phyloP scores from a whole-genome alignment of 2,113 vertebrate species.

The Syngnathus typhle region DNA sequence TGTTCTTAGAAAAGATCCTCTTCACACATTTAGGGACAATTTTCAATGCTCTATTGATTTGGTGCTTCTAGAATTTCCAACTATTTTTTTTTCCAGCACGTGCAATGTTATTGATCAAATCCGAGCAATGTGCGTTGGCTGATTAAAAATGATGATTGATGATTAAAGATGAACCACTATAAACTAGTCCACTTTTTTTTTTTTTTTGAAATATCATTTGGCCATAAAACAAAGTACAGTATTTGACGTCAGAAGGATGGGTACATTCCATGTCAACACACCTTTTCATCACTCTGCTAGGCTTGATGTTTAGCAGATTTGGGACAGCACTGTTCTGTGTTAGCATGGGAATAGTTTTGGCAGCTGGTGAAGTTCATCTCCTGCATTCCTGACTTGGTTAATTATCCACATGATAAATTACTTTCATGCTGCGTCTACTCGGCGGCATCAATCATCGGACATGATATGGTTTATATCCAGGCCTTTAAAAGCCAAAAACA shows the following conservation, averaged over 20 bases:
- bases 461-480: background rate
- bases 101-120: no score
- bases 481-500: background rate
- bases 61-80: background rate
- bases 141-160: no score
- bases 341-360: slow-evolving; percentile 1
- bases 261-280: background rate
- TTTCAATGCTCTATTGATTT: background rate
- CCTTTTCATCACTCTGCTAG: background rate
- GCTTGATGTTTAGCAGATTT: background rate
- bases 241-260: background rate
- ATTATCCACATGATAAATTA: background rate
- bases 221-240: background rate
- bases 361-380: background rate
- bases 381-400: background rate
- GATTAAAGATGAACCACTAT: no score
- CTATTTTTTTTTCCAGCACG: no score
- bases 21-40: background rate
- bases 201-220: no score
- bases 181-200: no score
- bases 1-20: background rate
- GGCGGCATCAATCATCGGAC: slow-evolving; percentile 2
- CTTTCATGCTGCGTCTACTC: background rate
- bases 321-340: background rate
- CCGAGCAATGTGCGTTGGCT: no score